Conservation (phyloP, 2,797 vertebrate species). For the Enteromius anoplus region DNA sequence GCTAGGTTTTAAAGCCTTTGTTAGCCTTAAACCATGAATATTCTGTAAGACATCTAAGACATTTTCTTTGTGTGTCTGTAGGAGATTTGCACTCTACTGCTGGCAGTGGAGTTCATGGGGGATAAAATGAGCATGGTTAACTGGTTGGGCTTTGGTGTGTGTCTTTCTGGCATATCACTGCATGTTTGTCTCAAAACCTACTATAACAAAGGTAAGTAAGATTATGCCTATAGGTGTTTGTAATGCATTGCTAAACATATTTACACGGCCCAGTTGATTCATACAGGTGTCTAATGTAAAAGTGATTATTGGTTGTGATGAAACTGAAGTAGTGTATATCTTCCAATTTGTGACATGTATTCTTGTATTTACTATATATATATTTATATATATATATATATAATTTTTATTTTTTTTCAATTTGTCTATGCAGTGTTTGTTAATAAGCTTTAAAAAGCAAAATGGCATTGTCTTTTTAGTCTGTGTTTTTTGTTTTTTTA, state of each 20-base stretch:
- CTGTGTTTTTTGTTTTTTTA: neutral
- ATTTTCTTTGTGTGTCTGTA: slow-evolving; percentile 60
- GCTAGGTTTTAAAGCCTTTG: neutral
- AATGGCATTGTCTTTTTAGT: neutral
- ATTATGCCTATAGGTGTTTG: neutral
- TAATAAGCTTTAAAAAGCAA: neutral
- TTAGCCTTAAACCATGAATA: neutral
- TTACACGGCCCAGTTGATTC: no score
- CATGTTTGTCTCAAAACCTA: slow-evolving; percentile 86
- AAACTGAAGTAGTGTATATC: no score
- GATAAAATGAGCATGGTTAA: slow-evolving; percentile 85
- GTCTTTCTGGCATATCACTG: slow-evolving; percentile 89
- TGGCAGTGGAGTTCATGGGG: slow-evolving; percentile 85
- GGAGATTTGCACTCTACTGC: slow-evolving; percentile 90
- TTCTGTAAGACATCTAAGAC: neutral
- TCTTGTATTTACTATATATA: no score
- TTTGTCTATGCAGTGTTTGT: neutral
- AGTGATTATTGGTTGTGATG: no score
- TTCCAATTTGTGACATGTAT: no score
- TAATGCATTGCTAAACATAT: neutral
- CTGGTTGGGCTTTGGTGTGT: slow-evolving; percentile 92
- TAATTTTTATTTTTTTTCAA: neutral
- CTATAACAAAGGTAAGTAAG: slow-evolving; percentile 86
- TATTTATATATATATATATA: no score
- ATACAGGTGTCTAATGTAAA: no score